These are phyloP conservation scores for Scelioninae gen. 2 DNA, from an alignment of 2,888 invertebrate species.

Conservation along the genomic window DNA sequence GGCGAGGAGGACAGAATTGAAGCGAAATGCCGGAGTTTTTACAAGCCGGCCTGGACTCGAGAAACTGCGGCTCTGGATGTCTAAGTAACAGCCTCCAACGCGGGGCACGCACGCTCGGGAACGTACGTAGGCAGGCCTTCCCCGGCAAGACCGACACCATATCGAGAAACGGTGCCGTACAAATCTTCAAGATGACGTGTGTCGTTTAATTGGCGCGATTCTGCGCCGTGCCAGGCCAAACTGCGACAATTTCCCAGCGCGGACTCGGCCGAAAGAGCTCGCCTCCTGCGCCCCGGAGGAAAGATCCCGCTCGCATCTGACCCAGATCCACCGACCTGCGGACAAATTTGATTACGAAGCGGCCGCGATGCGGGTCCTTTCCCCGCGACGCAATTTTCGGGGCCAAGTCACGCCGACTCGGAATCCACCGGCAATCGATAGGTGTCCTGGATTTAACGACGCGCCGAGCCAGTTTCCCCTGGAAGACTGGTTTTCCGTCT, in stretches of 20 bases:
- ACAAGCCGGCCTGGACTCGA: constrained; percentile 50
- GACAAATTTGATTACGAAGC: constrained; percentile 16
- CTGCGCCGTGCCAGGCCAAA: constrained; percentile 1
- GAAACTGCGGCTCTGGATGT: constrained; percentile 53
- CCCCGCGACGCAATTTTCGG: constrained; percentile 16
- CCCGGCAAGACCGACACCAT: constrained; percentile 13
- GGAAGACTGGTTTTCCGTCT: constrained; percentile 8
- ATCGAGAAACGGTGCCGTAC: constrained; percentile 26
- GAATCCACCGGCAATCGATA: constrained; percentile 27
- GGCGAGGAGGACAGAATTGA: constrained; percentile 33
- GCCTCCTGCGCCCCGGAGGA: neutral
- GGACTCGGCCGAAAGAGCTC: neutral
- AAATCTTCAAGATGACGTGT: constrained; percentile 31
- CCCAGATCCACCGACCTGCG: constrained; percentile 3
- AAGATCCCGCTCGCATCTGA: neutral
- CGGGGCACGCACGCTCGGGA: constrained; percentile 39
- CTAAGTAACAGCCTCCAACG: constrained; percentile 50
- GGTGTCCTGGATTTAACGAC: constrained; percentile 25
- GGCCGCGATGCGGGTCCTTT: constrained; percentile 1
- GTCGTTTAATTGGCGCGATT: constrained; percentile 31
- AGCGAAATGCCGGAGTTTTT: constrained; percentile 58
- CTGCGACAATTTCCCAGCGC: neutral
- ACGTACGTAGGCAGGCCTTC: constrained; percentile 36
- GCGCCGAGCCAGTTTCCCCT: constrained; percentile 13
- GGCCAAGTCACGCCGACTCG: constrained; percentile 20